Base-by-base conservation (phyloP, 2,797 vertebrate species). In the Hirundo rustica region DNA sequence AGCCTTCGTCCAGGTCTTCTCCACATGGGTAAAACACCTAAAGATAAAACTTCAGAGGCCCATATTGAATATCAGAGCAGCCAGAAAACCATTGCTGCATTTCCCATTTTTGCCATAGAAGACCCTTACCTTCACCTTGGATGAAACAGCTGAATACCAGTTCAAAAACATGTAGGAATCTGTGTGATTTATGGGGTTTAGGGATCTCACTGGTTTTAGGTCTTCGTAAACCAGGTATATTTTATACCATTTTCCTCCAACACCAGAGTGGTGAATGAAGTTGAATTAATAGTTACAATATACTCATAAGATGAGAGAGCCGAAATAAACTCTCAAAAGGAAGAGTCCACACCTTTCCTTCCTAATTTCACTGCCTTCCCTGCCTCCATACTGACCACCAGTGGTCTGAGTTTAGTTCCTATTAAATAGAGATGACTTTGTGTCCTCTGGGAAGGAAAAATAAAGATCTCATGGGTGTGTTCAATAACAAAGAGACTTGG, bases 171-270 rank as follows among this genome's bases (percentile, higher is more conserved):
- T 9, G 8, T 15, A 21, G 5, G 44, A 89, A 75, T 34, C 7
- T 34, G 20, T 36, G 38, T 1, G 3, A 9, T 70, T 78, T 48
- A 30, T 36, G 4, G n/a, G 3, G 4, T 29, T 88, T 64, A 58
- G n/a, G 32, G 16, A 40, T 17, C 6, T 64, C 25, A 34, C 0
- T 21, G 13, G 3, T 3, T 54, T 70, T 30, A 76, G 2, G 5
- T 55, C 36, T 38, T 70, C 50, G 13, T 44, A 51, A 84, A 84
- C 1, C 0, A 2, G 11, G 1, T 2, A 13, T 16, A 9, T 66
- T 76, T 91, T 23, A 18, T 2, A 78, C 3, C 11, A 30, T 25
- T 79, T 62, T 21, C 8, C 6, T 82, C 19, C 8, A 34, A 50
- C 12, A n/a, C 21, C 5, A 53, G 5, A 5, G 11, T 73, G n/a